Base-by-base conservation (phyloP, 2,113 vertebrate genomes). In the Ramphastos sulfuratus region DNA sequence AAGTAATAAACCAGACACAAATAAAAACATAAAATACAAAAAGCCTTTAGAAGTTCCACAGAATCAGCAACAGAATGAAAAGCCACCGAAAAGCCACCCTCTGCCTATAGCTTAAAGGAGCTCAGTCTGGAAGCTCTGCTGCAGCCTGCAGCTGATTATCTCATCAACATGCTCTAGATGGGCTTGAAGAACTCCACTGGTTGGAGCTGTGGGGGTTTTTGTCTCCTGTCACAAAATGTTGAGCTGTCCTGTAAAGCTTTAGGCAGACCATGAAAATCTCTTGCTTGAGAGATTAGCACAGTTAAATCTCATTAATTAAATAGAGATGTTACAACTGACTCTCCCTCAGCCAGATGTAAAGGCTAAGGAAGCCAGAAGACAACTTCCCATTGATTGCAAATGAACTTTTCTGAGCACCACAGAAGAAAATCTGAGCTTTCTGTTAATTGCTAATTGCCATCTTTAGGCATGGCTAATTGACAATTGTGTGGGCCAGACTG, bases 291-390 rank as follows among this genome's bases (percentile, higher is more conserved):
- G 21, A 60, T 85, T 82, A 79, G 60, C 86, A 71, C 82, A 85
- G 96, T n/a, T 64, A 75, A 74, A 87, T 70, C 56, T 63, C 72
- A 78, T 72, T 81, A 87, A 93, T 91, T 83, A 87, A 87, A 87
- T 42, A n/a, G 52, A 82, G 71, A 89, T 39, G 64, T 33, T 73
- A 66, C 46, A 6, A 33, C 37, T 65, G 82, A 56, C 78, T 73
- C 63, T 61, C 60, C 33, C 60, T 82, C 25, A 56, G 60, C 71
- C 67, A 95, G 72, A 84, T 52, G n/a, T 39, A 80, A 55, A 31
- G 46, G 55, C 37, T 30, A 28, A 20, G 61, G 27, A 89, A 82
- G 71, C 46, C 28, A 55, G 24, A 42, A 88, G 65, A 89, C 4
- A 37, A 66, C 75, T 80, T 81, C 28, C 69, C 56, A 19, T 20